These are phyloP conservation scores for Marasmarcha lunaedactyla DNA, from an alignment of 2,888 invertebrate genomes.

Conservation along the genomic window DNA sequence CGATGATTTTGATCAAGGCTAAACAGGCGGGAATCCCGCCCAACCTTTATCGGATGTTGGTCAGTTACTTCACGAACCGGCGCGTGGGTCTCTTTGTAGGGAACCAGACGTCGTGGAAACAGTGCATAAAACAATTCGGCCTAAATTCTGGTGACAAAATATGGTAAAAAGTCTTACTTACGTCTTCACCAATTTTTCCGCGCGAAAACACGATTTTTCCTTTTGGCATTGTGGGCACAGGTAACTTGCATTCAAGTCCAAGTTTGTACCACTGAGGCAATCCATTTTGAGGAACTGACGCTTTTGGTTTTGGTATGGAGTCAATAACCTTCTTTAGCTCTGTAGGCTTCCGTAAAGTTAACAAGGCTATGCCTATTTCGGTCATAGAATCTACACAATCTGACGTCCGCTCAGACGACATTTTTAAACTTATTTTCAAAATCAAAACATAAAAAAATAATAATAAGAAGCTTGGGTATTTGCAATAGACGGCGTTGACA, in stretches of 20 bases:
- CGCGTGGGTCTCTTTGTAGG: too few species aligned
- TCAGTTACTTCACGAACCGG: too few species aligned
- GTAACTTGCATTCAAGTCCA: constrained; percentile 64
- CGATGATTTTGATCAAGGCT: too few species aligned
- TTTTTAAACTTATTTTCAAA: constrained; percentile 14
- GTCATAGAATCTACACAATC: constrained; percentile 31
- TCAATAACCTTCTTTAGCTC: constrained; percentile 56
- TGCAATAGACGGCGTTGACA: too few species aligned
- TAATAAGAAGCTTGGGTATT: too few species aligned
- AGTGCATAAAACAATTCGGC: too few species aligned
- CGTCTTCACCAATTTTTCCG: constrained; percentile 63
- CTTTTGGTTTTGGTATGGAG: constrained; percentile 50
- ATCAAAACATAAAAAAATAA: not conserved
- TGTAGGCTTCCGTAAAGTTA: constrained; percentile 57
- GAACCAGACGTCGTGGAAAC: too few species aligned
- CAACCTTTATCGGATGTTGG: too few species aligned
- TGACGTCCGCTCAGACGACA: constrained; percentile 22
- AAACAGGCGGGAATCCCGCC: too few species aligned
- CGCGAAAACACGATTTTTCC: constrained; percentile 61
- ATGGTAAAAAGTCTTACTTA: too few species aligned
- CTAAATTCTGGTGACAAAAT: too few species aligned
- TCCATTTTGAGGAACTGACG: constrained; percentile 58
- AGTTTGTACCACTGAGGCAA: constrained; percentile 64
- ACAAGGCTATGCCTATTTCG: constrained; percentile 39
- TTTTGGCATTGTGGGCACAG: constrained; percentile 61